A percentile compares a stretch with the other conserved stretches of the same genome.
phyloP scores from a whole-genome alignment of 2,888 invertebrate species.

The Dicyrtomina minuta region DNA sequence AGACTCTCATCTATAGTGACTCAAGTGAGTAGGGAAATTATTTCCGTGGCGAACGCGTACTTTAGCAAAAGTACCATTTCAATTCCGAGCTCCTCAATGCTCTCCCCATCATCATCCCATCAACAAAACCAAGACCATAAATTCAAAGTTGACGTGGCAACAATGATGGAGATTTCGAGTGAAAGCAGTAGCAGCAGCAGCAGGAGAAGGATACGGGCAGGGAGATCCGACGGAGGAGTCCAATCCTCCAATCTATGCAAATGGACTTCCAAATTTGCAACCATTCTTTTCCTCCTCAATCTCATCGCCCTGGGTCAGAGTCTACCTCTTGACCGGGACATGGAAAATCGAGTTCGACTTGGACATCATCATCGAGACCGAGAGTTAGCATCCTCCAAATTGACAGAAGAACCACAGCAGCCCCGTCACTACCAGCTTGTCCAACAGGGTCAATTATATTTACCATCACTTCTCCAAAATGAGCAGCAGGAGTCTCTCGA shows the following conservation, averaged over 20 bases:
- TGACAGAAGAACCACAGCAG: no score
- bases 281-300: conserved; percentile 8
- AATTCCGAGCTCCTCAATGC: no score
- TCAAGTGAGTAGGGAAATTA: no score
- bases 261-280: conserved; percentile 13
- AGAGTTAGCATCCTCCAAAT: not conserved
- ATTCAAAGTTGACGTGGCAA: not conserved
- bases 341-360: not conserved
- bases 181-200: not conserved
- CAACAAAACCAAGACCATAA: no score
- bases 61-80: no score
- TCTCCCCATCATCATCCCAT: no score
- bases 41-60: no score
- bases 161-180: conserved; percentile 6
- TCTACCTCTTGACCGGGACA: conserved; percentile 16
- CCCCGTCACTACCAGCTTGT: conserved; percentile 7
- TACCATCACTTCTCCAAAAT: conserved; percentile 23
- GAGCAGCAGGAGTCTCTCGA: not conserved
- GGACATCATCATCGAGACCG: not conserved
- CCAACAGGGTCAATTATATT: conserved; percentile 30
- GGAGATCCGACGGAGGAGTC: not conserved
- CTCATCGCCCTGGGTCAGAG: conserved; percentile 15
- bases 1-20: no score
- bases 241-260: not conserved
- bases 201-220: conserved; percentile 5